Conservation (phyloP, 2,888 invertebrate genomes). For the Meta bourneti region DNA sequence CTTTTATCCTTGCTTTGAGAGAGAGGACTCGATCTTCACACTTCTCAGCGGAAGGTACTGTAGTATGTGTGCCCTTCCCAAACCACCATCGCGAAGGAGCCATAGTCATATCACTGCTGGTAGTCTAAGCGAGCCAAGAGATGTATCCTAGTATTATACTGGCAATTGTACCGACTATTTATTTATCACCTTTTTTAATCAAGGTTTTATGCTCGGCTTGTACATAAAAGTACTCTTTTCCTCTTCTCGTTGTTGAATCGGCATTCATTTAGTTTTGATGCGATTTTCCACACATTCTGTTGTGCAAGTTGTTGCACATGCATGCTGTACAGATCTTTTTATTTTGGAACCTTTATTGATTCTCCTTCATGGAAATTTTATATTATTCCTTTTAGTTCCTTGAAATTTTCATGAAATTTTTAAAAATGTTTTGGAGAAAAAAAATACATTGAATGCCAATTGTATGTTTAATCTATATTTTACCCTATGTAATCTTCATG, state of each 20-base stretch:
- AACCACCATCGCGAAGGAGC: background rate
- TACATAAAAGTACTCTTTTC: conserved; percentile 17
- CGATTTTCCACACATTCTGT: background rate
- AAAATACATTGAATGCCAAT: background rate
- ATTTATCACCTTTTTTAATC: conserved; percentile 59
- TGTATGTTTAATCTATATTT: conserved; percentile 18
- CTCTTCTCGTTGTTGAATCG: background rate
- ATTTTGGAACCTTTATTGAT: background rate
- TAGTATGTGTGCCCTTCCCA: background rate
- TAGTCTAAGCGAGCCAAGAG: conserved; percentile 9
- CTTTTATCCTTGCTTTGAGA: background rate
- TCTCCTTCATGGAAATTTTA: background rate
- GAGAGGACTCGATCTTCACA: background rate
- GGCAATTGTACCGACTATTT: conserved; percentile 54
- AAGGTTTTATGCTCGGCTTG: conserved; percentile 42
- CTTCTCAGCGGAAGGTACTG: background rate
- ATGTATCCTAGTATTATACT: conserved; percentile 29
- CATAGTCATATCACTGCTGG: conserved; percentile 69
- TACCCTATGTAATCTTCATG: background rate
- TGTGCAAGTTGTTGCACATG: background rate
- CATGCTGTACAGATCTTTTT: background rate
- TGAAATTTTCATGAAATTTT: background rate
- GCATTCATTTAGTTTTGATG: conserved; percentile 9
- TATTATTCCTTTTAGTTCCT: background rate
- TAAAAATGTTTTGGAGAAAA: background rate